phyloP scores from a whole-genome alignment of 2,888 invertebrate genomes.

The Acanthococcus lagerstroemiae region DNA sequence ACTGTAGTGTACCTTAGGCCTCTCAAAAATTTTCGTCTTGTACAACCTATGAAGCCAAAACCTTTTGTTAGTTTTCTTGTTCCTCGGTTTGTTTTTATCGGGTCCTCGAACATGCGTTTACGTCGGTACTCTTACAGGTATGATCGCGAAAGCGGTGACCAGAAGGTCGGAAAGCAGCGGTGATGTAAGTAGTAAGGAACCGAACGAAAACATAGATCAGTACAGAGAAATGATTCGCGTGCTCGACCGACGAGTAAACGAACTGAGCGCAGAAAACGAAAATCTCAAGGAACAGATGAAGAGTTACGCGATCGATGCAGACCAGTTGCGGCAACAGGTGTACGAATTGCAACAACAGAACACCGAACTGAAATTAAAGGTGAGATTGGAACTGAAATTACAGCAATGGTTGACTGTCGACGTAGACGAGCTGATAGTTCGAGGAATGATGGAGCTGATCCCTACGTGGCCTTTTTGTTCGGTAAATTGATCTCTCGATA shows the following conservation, averaged over 20 bases:
- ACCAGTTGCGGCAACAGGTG: conserved; percentile 59
- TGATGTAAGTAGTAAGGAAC: conserved; percentile 13
- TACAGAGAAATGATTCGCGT: conserved; percentile 86
- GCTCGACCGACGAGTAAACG: conserved; percentile 59
- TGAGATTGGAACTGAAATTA: conserved; percentile 37
- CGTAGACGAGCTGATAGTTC: neutral
- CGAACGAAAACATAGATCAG: conserved; percentile 53
- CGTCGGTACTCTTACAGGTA: conserved; percentile 40
- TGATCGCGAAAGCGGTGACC: conserved; percentile 48
- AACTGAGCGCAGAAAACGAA: conserved; percentile 33
- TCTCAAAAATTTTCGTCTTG: neutral
- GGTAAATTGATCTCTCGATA: neutral
- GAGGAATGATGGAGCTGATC: neutral
- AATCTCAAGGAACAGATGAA: conserved; percentile 34
- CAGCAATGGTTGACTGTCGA: neutral
- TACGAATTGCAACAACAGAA: conserved; percentile 54
- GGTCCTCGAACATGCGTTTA: neutral
- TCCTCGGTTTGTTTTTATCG: too few species aligned
- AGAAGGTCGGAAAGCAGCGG: conserved; percentile 36
- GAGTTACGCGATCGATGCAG: conserved; percentile 43
- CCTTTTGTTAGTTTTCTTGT: too few species aligned
- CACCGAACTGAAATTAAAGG: conserved; percentile 66
- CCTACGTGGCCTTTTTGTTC: too few species aligned
- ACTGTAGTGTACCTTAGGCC: too few species aligned
- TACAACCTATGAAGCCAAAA: too few species aligned